phyloP scores from a whole-genome alignment of 23 tunicate species.

The Halocynthia aurantium region DNA sequence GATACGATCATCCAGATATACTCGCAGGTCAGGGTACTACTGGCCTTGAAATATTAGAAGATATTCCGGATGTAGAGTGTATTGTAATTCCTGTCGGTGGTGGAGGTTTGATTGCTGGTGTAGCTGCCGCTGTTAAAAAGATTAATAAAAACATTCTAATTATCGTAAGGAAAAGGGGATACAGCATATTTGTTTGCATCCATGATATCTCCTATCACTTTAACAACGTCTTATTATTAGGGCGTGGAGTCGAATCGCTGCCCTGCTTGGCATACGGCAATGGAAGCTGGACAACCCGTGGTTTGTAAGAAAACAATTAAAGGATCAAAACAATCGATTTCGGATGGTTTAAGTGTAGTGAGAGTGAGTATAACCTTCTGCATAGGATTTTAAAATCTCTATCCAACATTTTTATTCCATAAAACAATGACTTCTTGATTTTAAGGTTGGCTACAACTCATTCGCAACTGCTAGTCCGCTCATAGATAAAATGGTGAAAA shows the following conservation, averaged over 20 bases:
- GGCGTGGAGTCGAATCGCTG: conserved; percentile 91
- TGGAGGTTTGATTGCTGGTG: conserved; percentile 92
- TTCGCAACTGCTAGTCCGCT: conserved; percentile 75
- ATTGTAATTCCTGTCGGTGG: conserved; percentile 95
- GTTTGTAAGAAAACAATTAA: conserved; percentile 39
- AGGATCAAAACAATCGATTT: conserved; percentile 73
- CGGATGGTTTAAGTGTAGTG: conserved; percentile 80
- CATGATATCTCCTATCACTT: not conserved
- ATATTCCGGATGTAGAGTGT: conserved; percentile 87
- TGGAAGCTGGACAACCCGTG: conserved; percentile 52
- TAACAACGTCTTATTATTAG: conserved; percentile 8
- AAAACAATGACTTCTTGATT: not conserved
- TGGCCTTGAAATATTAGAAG: conserved; percentile 89
- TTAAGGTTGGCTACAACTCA: conserved; percentile 86
- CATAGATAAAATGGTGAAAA: conserved; percentile 59
- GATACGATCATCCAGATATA: conserved; percentile 94
- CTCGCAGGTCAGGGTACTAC: conserved; percentile 97
- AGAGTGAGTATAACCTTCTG: conserved; percentile 36
- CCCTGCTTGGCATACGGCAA: conserved; percentile 91
- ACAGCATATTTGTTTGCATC: too few species aligned
- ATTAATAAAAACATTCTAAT: conserved; percentile 76
- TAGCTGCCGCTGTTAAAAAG: conserved; percentile 73
- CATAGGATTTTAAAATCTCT: not conserved
- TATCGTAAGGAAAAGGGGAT: conserved; percentile 36
- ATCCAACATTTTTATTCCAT: not conserved